These are phyloP conservation scores for Ancistrus triradiatus DNA, from an alignment of 2,113 vertebrate species.

Conservation along the genomic window DNA sequence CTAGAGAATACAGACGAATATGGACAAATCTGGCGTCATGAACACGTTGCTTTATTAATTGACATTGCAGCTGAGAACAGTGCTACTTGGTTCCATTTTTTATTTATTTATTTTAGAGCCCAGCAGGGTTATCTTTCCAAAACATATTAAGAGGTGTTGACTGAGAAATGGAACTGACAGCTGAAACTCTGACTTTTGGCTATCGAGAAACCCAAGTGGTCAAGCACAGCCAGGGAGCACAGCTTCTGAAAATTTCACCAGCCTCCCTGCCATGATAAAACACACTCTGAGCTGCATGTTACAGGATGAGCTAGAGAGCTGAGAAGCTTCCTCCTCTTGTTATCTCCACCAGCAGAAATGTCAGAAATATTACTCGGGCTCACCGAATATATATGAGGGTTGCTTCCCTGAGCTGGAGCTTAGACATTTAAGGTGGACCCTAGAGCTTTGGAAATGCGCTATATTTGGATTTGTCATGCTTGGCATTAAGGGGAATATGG, in stretches of 20 bases:
- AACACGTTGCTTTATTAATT: too few relatives aligned
- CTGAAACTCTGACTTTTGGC: conserved; percentile 25
- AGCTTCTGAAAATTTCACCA: conserved; percentile 25
- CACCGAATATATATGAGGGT: background rate
- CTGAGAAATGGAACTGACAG: conserved; percentile 36
- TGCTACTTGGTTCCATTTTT: too few relatives aligned
- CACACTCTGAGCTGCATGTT: conserved; percentile 19
- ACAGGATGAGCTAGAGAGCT: conserved; percentile 19
- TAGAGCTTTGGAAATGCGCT: background rate
- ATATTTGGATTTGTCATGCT: too few relatives aligned
- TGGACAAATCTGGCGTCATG: too few relatives aligned
- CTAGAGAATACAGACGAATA: too few relatives aligned
- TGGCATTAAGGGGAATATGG: too few relatives aligned
- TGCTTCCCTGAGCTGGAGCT: background rate
- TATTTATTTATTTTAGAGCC: too few relatives aligned
- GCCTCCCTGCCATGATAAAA: conserved; percentile 23
- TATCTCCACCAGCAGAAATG: conserved; percentile 3
- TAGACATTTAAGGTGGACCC: background rate
- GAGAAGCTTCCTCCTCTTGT: conserved; percentile 6
- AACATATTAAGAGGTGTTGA: conserved; percentile 5
- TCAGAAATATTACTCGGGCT: conserved; percentile 13
- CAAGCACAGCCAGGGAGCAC: conserved; percentile 22
- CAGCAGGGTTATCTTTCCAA: conserved; percentile 3
- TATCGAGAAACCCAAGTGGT: conserved; percentile 14
- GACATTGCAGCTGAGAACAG: background rate